These are phyloP conservation scores for Hermaeophaga mercurialis DNA, from an alignment of 2,888 invertebrate genomes.

Conservation along the genomic window DNA sequence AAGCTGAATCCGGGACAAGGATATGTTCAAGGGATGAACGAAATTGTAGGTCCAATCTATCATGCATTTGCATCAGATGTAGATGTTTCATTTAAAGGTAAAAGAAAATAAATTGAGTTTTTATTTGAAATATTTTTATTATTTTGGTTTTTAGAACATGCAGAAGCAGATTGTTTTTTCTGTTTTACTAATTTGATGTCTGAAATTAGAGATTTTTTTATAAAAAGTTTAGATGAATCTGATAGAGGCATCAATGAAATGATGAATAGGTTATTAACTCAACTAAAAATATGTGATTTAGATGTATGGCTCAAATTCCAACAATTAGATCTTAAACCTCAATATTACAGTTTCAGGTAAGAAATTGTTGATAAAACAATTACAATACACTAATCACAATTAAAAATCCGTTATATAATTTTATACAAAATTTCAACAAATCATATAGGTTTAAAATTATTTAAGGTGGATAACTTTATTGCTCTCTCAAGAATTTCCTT, in stretches of 20 bases:
- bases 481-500: slow-evolving; percentile 94
- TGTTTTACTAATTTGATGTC: slow-evolving; percentile 98
- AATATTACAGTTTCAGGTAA: slow-evolving; percentile 93
- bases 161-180: slow-evolving; percentile 97
- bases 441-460: slow-evolving; percentile 36
- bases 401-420: too few relatives aligned
- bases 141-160: slow-evolving; percentile 68
- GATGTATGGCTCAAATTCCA: slow-evolving; percentile 78
- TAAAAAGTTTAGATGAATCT: slow-evolving; percentile 92
- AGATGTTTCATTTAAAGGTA: slow-evolving; percentile 78
- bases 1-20: slow-evolving; percentile 98
- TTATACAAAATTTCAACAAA: too few relatives aligned
- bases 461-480: slow-evolving; percentile 92
- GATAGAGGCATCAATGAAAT: slow-evolving; percentile 89
- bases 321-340: slow-evolving; percentile 86
- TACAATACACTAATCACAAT: too few relatives aligned
- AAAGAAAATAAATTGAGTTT: slow-evolving; percentile 1
- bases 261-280: slow-evolving; percentile 82
- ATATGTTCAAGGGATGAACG: slow-evolving; percentile 98
- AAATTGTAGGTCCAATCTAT: slow-evolving; percentile 98
- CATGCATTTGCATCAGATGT: slow-evolving; percentile 94
- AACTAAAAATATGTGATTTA: slow-evolving; percentile 78
- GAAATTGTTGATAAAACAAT: neutral
- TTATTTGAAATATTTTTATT: slow-evolving; percentile 3
- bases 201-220: slow-evolving; percentile 96